Conservation (phyloP, 2,113 vertebrate genomes). For the Notechis scutatus region DNA sequence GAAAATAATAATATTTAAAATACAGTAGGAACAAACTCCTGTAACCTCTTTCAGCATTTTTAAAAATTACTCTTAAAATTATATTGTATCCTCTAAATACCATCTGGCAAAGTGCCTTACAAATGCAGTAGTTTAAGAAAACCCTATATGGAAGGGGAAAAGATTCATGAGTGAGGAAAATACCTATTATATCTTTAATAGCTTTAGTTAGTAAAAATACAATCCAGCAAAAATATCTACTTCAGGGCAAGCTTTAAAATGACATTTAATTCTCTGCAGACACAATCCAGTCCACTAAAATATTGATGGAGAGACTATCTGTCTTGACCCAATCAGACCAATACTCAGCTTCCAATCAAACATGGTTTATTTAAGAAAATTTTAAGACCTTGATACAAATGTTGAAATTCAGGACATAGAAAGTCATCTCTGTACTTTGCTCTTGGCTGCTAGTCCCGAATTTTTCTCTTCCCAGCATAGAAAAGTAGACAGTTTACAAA, state of each 20-base stretch:
- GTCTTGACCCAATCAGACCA: neutral
- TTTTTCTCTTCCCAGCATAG: neutral
- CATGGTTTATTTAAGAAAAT: neutral
- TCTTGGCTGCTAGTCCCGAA: neutral
- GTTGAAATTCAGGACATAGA: neutral
- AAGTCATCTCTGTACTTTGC: neutral
- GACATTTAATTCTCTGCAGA: neutral
- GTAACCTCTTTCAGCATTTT: neutral
- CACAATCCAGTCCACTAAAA: neutral
- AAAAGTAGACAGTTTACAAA: constrained; percentile 10
- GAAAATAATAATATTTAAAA: neutral
- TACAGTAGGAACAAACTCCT: neutral
- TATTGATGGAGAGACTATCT: neutral
- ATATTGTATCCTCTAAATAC: neutral
- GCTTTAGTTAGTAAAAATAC: neutral
- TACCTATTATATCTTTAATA: neutral
- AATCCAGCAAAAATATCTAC: neutral
- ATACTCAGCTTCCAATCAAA: neutral
- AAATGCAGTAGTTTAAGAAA: neutral
- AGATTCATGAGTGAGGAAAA: neutral
- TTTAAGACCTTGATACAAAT: neutral
- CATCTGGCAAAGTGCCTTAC: neutral
- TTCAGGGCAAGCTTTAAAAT: neutral
- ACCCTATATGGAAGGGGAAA: neutral
- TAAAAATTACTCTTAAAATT: neutral